Percentiles rank a stretch among this genome's conserved stretches.
Evolutionary conservation across 2,888 invertebrate genomes (phyloP).

Genomic region (Microctonus aethiopoides): DNA sequence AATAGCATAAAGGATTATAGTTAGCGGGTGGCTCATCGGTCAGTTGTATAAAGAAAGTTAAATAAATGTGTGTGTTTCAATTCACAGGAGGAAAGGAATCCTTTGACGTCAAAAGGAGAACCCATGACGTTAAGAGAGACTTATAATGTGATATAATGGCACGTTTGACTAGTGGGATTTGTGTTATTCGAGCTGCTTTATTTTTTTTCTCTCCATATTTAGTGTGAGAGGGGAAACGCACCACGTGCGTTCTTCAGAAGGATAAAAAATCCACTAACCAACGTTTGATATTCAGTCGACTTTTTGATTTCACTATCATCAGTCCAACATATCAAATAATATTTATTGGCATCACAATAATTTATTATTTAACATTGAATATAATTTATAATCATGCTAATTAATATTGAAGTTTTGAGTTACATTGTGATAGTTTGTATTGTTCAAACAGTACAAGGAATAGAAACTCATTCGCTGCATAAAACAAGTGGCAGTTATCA

Average conservation of each 20-base stretch:
- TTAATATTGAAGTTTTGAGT: background rate
- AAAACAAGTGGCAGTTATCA: background rate
- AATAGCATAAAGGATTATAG: background rate
- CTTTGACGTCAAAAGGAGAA: conserved; percentile 43
- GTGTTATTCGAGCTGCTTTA: conserved; percentile 6
- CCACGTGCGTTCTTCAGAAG: conserved; percentile 35
- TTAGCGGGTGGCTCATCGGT: conserved; percentile 7
- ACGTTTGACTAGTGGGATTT: conserved; percentile 24
- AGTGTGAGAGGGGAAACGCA: conserved; percentile 14
- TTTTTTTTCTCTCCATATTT: background rate
- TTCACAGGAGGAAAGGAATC: conserved; percentile 42
- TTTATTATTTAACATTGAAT: too few relatives aligned
- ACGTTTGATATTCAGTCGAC: conserved; percentile 19
- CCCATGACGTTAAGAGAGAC: conserved; percentile 38
- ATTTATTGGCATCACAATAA: background rate
- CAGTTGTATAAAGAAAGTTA: background rate
- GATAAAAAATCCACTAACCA: conserved; percentile 50
- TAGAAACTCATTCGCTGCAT: background rate
- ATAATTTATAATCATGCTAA: background rate
- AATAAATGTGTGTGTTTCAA: conserved; percentile 19
- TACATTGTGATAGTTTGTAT: background rate
- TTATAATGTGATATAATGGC: conserved; percentile 29
- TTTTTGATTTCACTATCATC: conserved; percentile 10
- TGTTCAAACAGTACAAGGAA: background rate
- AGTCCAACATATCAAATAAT: background rate